Evolutionary conservation across 2,888 invertebrate species (phyloP).

Genomic region (Neoscelio sp.): DNA sequence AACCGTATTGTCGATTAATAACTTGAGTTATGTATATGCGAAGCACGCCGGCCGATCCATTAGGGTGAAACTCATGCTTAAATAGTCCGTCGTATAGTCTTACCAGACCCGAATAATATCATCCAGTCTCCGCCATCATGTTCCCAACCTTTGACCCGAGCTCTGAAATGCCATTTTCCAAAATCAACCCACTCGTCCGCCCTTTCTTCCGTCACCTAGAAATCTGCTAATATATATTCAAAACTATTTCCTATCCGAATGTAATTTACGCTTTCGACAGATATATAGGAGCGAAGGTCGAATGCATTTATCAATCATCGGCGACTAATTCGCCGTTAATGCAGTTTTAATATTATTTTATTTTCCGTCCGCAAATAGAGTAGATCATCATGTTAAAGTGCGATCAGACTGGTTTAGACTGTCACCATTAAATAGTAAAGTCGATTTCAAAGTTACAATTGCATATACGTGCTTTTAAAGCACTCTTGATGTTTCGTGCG

Average conservation of each 20-base stretch:
- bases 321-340: constrained; percentile 15
- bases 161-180: constrained; percentile 27
- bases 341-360: constrained; percentile 6
- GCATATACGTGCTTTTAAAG: no score
- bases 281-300: constrained; percentile 28
- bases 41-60: constrained; percentile 45
- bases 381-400: constrained; percentile 4
- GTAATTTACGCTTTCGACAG: constrained; percentile 27
- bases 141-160: constrained; percentile 9
- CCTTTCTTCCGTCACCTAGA: neutral
- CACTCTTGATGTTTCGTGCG: no score
- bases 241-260: constrained; percentile 32
- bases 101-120: constrained; percentile 17
- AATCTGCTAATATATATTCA: constrained; percentile 31
- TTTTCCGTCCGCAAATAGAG: constrained; percentile 16
- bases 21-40: constrained; percentile 35
- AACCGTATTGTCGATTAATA: constrained; percentile 45
- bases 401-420: neutral
- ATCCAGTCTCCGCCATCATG: no score
- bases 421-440: constrained; percentile 43
- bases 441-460: neutral
- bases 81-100: constrained; percentile 36
- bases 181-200: constrained; percentile 32
- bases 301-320: constrained; percentile 25
- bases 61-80: constrained; percentile 41